These are phyloP conservation scores for Chanos chanos DNA, from an alignment of 2,797 vertebrate species.

Conservation along the genomic window DNA sequence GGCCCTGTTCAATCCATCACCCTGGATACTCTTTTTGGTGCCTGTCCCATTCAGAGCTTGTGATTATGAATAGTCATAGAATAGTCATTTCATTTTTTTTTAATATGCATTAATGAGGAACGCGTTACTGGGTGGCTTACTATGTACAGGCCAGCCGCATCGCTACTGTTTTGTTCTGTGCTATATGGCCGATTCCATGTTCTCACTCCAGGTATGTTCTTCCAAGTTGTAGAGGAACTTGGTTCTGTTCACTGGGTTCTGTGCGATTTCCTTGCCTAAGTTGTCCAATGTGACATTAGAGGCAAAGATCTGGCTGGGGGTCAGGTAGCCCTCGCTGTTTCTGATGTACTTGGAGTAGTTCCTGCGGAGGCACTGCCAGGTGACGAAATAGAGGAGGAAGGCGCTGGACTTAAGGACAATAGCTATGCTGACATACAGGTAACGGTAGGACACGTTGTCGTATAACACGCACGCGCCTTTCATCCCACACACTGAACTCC, in stretches of 20 bases:
- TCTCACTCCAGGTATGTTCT: slow-evolving; percentile 96
- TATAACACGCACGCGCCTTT: slow-evolving; percentile 90
- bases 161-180: no score
- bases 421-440: slow-evolving; percentile 94
- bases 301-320: slow-evolving; percentile 89
- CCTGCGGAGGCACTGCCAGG: slow-evolving; percentile 92
- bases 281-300: slow-evolving; percentile 94
- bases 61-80: no score
- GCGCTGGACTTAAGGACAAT: slow-evolving; percentile 92
- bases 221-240: slow-evolving; percentile 99
- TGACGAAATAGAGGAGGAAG: slow-evolving; percentile 91
- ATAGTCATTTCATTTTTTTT: no score
- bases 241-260: slow-evolving; percentile 81
- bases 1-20: slow-evolving; percentile 26
- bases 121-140: no score
- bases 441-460: slow-evolving; percentile 87
- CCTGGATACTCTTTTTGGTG: slow-evolving; percentile 20
- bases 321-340: slow-evolving; percentile 83
- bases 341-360: slow-evolving; percentile 98
- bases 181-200: slow-evolving; percentile 99
- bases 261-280: slow-evolving; percentile 84
- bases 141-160: no score
- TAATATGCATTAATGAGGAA: no score
- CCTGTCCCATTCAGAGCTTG: slow-evolving; percentile 6
- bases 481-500: slow-evolving; percentile 91